phyloP scores from a whole-genome alignment of 2,797 vertebrate genomes.

The Danio albolineatus region DNA sequence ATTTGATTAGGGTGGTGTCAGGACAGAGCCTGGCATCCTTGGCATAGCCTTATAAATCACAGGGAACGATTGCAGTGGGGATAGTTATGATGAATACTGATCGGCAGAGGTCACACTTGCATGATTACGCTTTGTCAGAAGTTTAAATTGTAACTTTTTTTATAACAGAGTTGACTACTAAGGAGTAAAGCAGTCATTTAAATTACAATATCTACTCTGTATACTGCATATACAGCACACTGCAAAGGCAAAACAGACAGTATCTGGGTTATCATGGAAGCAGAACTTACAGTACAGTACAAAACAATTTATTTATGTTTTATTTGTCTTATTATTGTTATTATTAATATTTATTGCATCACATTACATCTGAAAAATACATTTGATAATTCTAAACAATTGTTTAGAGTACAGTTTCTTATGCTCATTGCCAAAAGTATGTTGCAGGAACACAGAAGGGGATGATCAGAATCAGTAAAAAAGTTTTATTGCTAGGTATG shows the following conservation, averaged over 20 bases:
- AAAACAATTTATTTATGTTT: no score
- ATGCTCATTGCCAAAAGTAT: no score
- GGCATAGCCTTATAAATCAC: conserved; percentile 33
- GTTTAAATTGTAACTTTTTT: background rate
- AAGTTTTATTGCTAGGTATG: no score
- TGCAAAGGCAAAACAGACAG: no score
- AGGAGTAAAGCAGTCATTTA: no score
- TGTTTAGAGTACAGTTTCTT: no score
- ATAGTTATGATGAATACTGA: conserved; percentile 56
- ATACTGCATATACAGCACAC: background rate
- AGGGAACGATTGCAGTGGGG: conserved; percentile 15
- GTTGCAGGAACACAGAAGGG: no score
- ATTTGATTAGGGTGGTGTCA: conserved; percentile 62
- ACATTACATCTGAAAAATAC: no score
- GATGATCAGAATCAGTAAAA: no score
- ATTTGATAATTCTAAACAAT: no score
- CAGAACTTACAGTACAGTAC: background rate
- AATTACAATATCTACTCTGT: background rate
- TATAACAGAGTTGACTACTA: no score
- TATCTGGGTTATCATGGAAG: background rate
- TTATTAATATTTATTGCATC: no score
- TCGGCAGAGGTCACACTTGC: conserved; percentile 34
- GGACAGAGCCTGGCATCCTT: conserved; percentile 41
- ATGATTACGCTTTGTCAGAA: conserved; percentile 1
- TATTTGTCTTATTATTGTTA: background rate